Conservation (phyloP, 2,888 invertebrate genomes). For the Trichogramma dendrolimi region DNA sequence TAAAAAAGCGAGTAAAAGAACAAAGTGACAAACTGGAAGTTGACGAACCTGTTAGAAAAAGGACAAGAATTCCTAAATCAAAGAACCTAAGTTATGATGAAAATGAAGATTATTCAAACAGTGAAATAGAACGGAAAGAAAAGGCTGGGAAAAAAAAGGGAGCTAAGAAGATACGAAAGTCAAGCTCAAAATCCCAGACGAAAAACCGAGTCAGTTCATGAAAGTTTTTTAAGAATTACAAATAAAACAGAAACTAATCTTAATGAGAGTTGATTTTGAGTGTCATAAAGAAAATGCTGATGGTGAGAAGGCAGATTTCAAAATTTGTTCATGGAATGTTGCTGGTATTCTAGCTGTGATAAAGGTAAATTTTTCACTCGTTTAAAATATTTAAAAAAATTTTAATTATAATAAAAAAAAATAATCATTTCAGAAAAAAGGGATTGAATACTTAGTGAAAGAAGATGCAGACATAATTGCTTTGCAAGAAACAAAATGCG, state of each 20-base stretch:
- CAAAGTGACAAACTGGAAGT: constrained; percentile 44
- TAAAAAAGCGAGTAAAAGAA: constrained; percentile 41
- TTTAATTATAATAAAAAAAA: neutral
- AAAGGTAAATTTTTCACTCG: constrained; percentile 53
- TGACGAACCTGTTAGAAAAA: constrained; percentile 32
- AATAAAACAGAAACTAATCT: constrained; percentile 52
- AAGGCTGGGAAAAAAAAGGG: too few relatives aligned
- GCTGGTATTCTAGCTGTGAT: constrained; percentile 88
- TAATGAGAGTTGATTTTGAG: constrained; percentile 22
- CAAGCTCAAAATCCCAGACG: too few relatives aligned
- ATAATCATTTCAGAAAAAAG: constrained; percentile 58
- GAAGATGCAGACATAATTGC: constrained; percentile 80
- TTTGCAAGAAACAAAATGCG: constrained; percentile 84
- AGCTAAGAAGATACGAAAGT: too few relatives aligned
- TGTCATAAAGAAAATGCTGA: constrained; percentile 51
- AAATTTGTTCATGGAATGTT: constrained; percentile 95
- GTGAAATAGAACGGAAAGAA: too few relatives aligned
- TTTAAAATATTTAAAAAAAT: neutral
- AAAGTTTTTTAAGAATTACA: constrained; percentile 39
- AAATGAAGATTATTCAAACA: too few relatives aligned
- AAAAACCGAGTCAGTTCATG: too few relatives aligned
- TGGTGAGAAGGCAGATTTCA: constrained; percentile 72
- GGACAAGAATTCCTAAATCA: constrained; percentile 27
- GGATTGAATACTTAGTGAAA: constrained; percentile 67
- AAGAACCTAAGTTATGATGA: neutral